Evolutionary conservation across 1,140 invertebrate species (phyloP), one percentile per base, ranked within the genome.

Genomic region (Drosophila novamexicana): DNA sequence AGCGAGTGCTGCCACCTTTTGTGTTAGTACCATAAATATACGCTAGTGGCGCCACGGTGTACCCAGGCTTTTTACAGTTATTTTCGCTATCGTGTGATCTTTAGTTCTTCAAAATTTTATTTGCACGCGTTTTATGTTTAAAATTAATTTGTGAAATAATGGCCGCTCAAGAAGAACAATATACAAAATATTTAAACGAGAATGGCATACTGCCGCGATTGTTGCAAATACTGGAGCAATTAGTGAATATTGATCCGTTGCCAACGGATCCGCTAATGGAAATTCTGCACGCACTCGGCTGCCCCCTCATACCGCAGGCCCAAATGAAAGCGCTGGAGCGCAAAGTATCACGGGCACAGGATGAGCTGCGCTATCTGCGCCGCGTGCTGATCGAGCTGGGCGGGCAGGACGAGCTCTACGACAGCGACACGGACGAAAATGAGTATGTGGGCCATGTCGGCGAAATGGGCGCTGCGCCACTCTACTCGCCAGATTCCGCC

Each of bases 281-380:
- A 22, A 67, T 88, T 36, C 14, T 88, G 7, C 67, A 80, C 18
- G 69, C 37, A 0, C 34, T 89, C 2, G 74, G 69, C 1, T 90
- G 80, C 44, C 84, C 77, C 3, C 52, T 90, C 0, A 90, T 84
- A 47, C 77, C 85, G 1, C 85, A 81, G 70, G 69, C 81, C 0
- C 75, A 89, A 64, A 85, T 89, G 77, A 90, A 90, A 37, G 47
- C 77, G 3, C 50, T 89, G 62, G 83, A 88, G 40, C 73, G 79
- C 12, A 72, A 88, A 6, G 83, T 88, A 1, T 66, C 79, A 0
- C 77, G 77, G 2, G 84, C 84, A 4, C 72, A 89, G 12, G 80
- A 88, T 6, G 83, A 88, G 6, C n/a, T 88, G 44, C 83, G 83
- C 7, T 69, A 80, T 9, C 52, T 88, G 50, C 80, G 80, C 0